These are phyloP conservation scores for Prorops nasuta DNA, from an alignment of 1,140 invertebrate genomes.

Conservation along the genomic window DNA sequence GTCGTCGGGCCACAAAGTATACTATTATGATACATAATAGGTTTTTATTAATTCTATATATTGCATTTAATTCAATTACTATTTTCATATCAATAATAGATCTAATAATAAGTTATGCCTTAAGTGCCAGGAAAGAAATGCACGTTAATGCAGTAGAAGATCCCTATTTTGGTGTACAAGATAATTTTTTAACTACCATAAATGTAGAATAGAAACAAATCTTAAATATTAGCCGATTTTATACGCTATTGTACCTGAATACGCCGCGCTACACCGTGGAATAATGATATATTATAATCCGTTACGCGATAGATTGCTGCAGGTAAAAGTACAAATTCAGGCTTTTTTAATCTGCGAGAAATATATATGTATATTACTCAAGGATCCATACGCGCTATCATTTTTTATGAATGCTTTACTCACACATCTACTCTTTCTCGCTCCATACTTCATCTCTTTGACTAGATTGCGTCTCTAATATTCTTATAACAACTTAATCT, in stretches of 20 bases:
- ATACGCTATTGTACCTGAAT: too few relatives aligned
- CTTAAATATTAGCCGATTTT: too few relatives aligned
- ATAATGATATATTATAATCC: conserved; percentile 25
- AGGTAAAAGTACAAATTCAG: conserved; percentile 31
- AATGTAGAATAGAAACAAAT: too few relatives aligned
- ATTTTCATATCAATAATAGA: too few relatives aligned
- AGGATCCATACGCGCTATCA: too few relatives aligned
- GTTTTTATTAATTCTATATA: too few relatives aligned
- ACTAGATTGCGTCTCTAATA: conserved; percentile 54
- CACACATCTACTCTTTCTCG: conserved; percentile 15
- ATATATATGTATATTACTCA: conserved; percentile 19
- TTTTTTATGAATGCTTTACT: conserved; percentile 6
- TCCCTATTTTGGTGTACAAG: too few relatives aligned
- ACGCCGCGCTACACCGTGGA: conserved; percentile 33
- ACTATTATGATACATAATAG: conserved; percentile 15
- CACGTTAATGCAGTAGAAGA: too few relatives aligned
- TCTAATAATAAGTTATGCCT: too few relatives aligned
- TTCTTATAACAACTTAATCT: conserved; percentile 41
- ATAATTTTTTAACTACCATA: too few relatives aligned
- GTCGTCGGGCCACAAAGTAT: conserved; percentile 31
- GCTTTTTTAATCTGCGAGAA: conserved; percentile 30
- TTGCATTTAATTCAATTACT: too few relatives aligned
- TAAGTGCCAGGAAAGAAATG: too few relatives aligned
- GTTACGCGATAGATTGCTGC: conserved; percentile 31
- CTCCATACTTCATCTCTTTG: conserved; percentile 38